These are phyloP conservation scores for Otolemur crassicaudatus DNA, from an alignment of 2,797 vertebrate species.

Conservation along the genomic window DNA sequence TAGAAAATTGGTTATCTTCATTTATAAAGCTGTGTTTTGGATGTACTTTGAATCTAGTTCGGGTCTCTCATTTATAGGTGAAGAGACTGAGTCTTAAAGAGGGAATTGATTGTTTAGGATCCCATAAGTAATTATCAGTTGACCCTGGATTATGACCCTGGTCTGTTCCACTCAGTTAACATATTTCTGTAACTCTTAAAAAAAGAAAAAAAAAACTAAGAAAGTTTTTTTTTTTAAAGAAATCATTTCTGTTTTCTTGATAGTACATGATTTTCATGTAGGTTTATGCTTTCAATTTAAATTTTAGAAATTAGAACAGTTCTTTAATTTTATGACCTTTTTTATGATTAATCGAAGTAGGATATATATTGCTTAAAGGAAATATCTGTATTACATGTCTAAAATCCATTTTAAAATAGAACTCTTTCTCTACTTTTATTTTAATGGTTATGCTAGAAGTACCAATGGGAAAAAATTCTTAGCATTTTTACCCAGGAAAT, in stretches of 20 bases:
- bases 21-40: background rate
- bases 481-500: constrained; percentile 1
- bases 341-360: background rate
- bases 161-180: background rate
- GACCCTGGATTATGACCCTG: background rate
- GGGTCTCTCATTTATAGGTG: background rate
- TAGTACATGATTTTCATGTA: background rate
- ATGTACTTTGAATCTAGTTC: background rate
- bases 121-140: background rate
- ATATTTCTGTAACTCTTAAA: background rate
- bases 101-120: background rate
- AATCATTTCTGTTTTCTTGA: constrained; percentile 1
- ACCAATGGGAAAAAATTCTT: background rate
- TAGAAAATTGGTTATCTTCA: background rate
- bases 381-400: background rate
- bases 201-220: background rate
- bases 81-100: background rate
- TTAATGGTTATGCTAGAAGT: background rate
- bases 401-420: constrained; percentile 10
- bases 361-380: background rate
- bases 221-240: background rate
- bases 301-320: constrained; percentile 22
- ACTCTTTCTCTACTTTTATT: background rate
- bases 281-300: constrained; percentile 31
- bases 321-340: background rate